Base-by-base conservation (phyloP, 2,797 vertebrate genomes). In the Varecia variegata region DNA sequence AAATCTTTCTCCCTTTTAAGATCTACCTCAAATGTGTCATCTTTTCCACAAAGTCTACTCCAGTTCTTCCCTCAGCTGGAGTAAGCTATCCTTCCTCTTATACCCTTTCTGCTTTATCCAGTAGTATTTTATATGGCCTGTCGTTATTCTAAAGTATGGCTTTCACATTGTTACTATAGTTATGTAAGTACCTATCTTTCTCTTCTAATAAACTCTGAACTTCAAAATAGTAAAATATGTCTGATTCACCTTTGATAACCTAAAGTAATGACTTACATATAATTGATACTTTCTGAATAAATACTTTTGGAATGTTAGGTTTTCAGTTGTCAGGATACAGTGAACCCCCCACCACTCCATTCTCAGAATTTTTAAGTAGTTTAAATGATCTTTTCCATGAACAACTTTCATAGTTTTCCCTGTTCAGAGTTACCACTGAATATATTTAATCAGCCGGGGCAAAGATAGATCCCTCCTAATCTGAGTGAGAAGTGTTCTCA, bases 311-410 rank as follows among this genome's bases (percentile, higher is more conserved):
- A 93, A 40, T 65, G 62, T 60, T 73, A 73, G 21, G 13, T 92
- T 71, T 95, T 92, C 40, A 76, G 12, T 93, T 87, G 32, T 92
- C 35, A 70, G 45, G 6, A 7, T 43, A 30, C 35, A 84, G 7
- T 30, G 32, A 73, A 58, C 30, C 47, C 30, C 47, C 18, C 62
- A 68, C 18, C 50, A 65, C 58, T 87, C 0, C 25, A 45, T 88
- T 81, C 84, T 85, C 50, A 95, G 52, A 93, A 79, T 35, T 70
- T 91, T 80, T 68, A 85, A 76, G 35, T 85, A 21, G 11, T 77
- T 95, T 91, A 62, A 93, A 10, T 58, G 35, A 50, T 80, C 68
- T 65, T 95, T 93, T 89, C 32, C 27, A 32, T 79, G 54, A 91
- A 74, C 58, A 92, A 47, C 74, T 77, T 71, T 71, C 45, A 17